phyloP scores from a whole-genome alignment of 2,888 invertebrate species.

The Cyclophora punctaria region DNA sequence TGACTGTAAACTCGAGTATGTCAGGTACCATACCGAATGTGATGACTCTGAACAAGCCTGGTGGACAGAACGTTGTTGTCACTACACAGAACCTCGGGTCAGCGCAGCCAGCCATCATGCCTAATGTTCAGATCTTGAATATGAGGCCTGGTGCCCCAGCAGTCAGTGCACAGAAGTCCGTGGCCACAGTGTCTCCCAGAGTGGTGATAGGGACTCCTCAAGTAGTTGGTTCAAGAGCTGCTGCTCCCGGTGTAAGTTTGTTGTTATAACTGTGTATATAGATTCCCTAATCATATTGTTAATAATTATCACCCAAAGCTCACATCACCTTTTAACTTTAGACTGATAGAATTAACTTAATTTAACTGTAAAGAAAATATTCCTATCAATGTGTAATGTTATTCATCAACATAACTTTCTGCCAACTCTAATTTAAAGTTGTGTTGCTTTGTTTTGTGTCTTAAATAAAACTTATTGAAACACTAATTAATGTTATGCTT shows the following conservation, averaged over 20 bases:
- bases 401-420: no score
- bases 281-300: neutral
- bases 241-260: slow-evolving; percentile 83
- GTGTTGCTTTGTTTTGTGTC: no score
- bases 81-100: slow-evolving; percentile 78
- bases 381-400: no score
- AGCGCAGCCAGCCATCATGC: slow-evolving; percentile 77
- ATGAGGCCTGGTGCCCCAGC: slow-evolving; percentile 83
- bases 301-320: neutral
- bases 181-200: slow-evolving; percentile 85
- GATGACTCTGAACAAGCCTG: slow-evolving; percentile 78
- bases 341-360: slow-evolving; percentile 1
- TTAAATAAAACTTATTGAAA: no score
- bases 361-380: no score
- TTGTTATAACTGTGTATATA: no score
- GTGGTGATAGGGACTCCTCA: slow-evolving; percentile 89
- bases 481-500: no score
- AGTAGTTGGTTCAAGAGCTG: slow-evolving; percentile 86
- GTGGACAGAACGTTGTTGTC: slow-evolving; percentile 67
- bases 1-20: slow-evolving; percentile 77
- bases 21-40: slow-evolving; percentile 76
- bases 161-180: slow-evolving; percentile 82
- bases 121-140: slow-evolving; percentile 90
- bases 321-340: neutral
- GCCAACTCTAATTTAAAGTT: no score